phyloP scores from a whole-genome alignment of 2,113 vertebrate species.

The Macrotis lagotis region DNA sequence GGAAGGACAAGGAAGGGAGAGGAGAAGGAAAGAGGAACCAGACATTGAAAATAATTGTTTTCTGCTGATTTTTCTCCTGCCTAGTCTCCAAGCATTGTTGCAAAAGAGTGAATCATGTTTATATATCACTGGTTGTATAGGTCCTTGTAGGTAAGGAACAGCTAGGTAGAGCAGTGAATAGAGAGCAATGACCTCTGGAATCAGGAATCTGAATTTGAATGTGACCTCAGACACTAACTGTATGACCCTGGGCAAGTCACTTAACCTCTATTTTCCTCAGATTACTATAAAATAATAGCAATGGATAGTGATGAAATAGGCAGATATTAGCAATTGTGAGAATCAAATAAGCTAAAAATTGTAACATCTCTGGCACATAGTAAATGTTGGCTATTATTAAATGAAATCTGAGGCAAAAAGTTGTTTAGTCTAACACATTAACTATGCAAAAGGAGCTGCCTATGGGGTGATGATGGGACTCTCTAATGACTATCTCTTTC shows the following conservation, averaged over 20 bases:
- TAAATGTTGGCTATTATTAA: background rate
- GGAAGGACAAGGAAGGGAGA: no score
- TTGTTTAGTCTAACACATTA: no score
- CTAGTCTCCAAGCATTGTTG: background rate
- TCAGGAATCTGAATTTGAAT: background rate
- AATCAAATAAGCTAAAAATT: background rate
- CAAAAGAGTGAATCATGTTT: background rate
- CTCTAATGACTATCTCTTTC: no score
- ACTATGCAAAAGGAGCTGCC: no score
- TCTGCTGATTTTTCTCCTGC: background rate
- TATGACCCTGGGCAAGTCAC: background rate
- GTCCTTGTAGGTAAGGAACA: background rate
- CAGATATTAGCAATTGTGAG: background rate
- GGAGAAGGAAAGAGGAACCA: background rate
- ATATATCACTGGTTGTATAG: background rate
- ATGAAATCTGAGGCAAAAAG: no score
- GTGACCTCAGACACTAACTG: background rate
- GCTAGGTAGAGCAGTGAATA: background rate
- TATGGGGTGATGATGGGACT: no score
- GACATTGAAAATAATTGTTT: background rate
- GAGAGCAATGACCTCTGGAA: background rate
- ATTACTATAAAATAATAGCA: background rate
- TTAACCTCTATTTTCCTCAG: background rate
- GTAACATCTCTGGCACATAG: background rate
- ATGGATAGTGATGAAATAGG: background rate